A percentile compares a stretch with the other conserved stretches of the same genome.
phyloP scores from a whole-genome alignment of 1,140 invertebrate species.

The Zeugodacus cucurbitae region DNA sequence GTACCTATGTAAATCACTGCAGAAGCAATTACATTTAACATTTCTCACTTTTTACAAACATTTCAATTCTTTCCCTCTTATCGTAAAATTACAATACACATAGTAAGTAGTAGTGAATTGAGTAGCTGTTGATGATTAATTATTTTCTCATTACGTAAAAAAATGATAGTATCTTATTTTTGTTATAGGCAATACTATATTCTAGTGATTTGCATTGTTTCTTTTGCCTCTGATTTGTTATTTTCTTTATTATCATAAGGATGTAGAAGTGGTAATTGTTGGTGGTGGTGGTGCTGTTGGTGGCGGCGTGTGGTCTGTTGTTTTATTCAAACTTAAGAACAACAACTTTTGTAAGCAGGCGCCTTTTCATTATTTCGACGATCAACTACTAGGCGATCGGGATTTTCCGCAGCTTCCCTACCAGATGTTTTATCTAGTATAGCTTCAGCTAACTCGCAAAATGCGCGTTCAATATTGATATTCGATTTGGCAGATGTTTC shows the following conservation, averaged over 20 bases:
- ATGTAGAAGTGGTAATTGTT: conserved; percentile 20
- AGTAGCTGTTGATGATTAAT: conserved; percentile 21
- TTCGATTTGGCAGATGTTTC: conserved; percentile 99
- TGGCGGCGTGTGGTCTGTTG: background rate
- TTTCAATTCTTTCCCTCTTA: background rate
- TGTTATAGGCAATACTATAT: conserved; percentile 23
- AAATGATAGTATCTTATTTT: conserved; percentile 27
- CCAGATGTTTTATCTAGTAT: conserved; percentile 89
- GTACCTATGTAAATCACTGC: conserved; percentile 14
- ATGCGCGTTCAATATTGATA: conserved; percentile 97
- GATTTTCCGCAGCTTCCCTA: conserved; percentile 74
- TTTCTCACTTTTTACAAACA: conserved; percentile 17
- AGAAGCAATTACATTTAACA: background rate
- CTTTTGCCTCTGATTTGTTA: conserved; percentile 28
- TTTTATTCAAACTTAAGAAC: conserved; percentile 54
- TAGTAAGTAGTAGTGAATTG: conserved; percentile 9
- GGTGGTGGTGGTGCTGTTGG: conserved; percentile 24
- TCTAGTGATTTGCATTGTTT: background rate
- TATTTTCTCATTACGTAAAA: conserved; percentile 26
- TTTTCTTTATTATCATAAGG: conserved; percentile 4
- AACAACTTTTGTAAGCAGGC: conserved; percentile 64
- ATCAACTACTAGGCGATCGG: conserved; percentile 75
- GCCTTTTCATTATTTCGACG: conserved; percentile 68
- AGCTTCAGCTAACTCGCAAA: conserved; percentile 95
- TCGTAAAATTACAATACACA: conserved; percentile 10